Evolutionary conservation across 2,888 invertebrate species (phyloP).

Genomic region (Branchipolynoe longqiensis): DNA sequence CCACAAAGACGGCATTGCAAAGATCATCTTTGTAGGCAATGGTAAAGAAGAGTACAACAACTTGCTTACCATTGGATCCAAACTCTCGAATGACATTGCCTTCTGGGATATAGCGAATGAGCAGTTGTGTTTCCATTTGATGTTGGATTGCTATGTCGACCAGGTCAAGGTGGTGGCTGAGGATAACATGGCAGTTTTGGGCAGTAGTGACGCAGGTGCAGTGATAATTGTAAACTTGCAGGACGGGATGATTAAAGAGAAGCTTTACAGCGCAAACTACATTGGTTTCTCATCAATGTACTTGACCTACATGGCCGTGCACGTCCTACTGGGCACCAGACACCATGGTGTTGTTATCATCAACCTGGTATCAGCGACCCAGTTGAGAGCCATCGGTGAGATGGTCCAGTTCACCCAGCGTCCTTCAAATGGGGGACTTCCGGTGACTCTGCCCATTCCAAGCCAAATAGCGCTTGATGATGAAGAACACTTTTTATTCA

Average conservation of each 20-base stretch:
- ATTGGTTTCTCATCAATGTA: conserved; percentile 47
- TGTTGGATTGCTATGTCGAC: conserved; percentile 46
- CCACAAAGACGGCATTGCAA: conserved; percentile 61
- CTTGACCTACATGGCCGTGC: conserved; percentile 13
- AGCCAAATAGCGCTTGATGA: conserved; percentile 49
- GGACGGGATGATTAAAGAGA: conserved; percentile 37
- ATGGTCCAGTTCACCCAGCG: neutral
- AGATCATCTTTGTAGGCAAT: conserved; percentile 51
- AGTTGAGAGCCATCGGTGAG: conserved; percentile 15
- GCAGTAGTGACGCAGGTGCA: conserved; percentile 41
- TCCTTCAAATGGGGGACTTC: conserved; percentile 16
- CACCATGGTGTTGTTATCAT: conserved; percentile 57
- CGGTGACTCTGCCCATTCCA: conserved; percentile 16
- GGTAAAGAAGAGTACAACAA: conserved; percentile 15
- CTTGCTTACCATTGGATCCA: conserved; percentile 62
- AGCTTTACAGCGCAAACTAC: conserved; percentile 10
- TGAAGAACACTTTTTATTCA: conserved; percentile 58
- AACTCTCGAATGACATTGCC: conserved; percentile 61
- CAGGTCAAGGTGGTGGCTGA: conserved; percentile 45
- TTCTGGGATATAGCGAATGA: conserved; percentile 64
- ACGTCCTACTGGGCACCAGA: conserved; percentile 57
- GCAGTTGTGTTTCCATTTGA: conserved; percentile 49
- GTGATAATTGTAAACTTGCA: conserved; percentile 61
- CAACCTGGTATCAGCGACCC: neutral
- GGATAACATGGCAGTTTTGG: conserved; percentile 52